Percentiles rank a stretch among this genome's conserved stretches.
Conservation (phyloP, 2,888 invertebrate species). For the Plebejus melissa region DNA sequence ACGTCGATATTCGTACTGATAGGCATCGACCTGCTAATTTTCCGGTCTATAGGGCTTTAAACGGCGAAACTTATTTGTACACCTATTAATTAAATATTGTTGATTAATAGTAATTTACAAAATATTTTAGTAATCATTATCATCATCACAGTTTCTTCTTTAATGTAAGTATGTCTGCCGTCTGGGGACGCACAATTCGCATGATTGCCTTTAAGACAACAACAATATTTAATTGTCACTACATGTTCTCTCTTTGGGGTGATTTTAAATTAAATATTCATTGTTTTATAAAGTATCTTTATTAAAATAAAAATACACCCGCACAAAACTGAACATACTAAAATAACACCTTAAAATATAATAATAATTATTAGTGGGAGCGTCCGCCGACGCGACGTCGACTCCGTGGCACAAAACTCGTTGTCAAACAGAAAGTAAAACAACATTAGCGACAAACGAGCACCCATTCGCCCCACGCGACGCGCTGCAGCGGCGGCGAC, state of each 20-base stretch:
- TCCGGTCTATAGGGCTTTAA: too few species aligned
- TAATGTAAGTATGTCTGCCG: too few species aligned
- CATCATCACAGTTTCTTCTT: too few species aligned
- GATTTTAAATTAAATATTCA: conserved; percentile 36
- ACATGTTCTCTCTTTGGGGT: neutral
- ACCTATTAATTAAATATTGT: too few species aligned
- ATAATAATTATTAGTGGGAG: neutral
- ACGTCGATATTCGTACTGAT: too few species aligned
- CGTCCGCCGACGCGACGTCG: neutral
- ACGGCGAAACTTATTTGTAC: too few species aligned
- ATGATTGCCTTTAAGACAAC: too few species aligned
- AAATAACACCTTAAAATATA: conserved; percentile 17
- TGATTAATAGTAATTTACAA: too few species aligned
- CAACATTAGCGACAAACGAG: neutral
- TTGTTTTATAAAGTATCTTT: conserved; percentile 45
- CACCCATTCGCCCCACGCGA: neutral
- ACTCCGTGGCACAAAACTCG: neutral
- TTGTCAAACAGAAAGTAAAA: neutral
- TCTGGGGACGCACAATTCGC: too few species aligned
- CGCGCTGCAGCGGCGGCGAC: neutral
- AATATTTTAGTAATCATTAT: too few species aligned
- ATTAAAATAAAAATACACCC: conserved; percentile 43
- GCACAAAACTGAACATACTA: conserved; percentile 4
- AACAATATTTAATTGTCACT: too few species aligned
- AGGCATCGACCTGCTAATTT: too few species aligned